phyloP scores from a whole-genome alignment of 2,113 vertebrate genomes.

The Etheostoma cragini region DNA sequence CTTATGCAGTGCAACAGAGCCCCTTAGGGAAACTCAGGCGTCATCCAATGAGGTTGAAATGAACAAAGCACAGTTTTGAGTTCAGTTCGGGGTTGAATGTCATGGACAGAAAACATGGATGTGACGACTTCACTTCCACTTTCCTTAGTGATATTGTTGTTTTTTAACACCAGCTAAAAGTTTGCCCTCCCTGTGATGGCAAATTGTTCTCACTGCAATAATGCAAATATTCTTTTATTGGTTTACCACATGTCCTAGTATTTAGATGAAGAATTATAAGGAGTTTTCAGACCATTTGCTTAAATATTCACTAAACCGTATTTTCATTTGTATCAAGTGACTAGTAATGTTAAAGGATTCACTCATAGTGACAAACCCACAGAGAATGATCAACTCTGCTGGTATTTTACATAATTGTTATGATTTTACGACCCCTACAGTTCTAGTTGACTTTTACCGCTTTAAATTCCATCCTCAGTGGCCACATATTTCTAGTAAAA shows the following conservation, averaged over 20 bases:
- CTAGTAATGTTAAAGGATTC: neutral
- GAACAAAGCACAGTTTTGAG: conserved; percentile 26
- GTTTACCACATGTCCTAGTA: neutral
- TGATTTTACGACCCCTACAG: neutral
- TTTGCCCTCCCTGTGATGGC: neutral
- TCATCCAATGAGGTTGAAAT: conserved; percentile 27
- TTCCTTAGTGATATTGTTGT: neutral
- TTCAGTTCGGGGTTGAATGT: conserved; percentile 46
- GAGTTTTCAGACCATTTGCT: neutral
- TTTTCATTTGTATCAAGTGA: neutral
- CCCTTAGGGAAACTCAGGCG: conserved; percentile 26
- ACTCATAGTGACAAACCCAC: neutral
- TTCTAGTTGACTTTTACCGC: neutral
- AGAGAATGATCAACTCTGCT: neutral
- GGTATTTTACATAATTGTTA: neutral
- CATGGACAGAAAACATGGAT: neutral
- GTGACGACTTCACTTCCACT: neutral
- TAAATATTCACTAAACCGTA: neutral
- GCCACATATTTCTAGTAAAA: neutral
- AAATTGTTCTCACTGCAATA: neutral
- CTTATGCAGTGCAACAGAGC: conserved; percentile 22
- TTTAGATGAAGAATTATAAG: neutral
- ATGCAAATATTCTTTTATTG: neutral
- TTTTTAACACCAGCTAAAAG: neutral
- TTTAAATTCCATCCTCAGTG: neutral